Percentiles rank a stretch among this genome's conserved stretches.
Conservation (phyloP, 2,113 vertebrate genomes). For the Xyrauchen texanus region DNA sequence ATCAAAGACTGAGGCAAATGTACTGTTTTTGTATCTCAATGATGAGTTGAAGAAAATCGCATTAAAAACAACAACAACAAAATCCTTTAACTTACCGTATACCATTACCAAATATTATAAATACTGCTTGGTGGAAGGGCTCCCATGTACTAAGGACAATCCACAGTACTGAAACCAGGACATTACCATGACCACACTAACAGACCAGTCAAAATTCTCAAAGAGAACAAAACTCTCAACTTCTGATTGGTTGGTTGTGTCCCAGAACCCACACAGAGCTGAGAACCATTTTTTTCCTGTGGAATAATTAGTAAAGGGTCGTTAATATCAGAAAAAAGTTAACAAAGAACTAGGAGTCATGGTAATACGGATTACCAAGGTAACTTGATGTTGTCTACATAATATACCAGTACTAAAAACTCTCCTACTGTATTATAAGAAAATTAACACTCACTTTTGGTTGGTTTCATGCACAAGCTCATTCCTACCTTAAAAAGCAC, state of each 20-base stretch:
- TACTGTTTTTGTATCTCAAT: too few relatives aligned
- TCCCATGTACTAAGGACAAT: background rate
- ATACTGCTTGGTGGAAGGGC: background rate
- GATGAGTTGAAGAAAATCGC: too few relatives aligned
- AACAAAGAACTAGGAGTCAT: too few relatives aligned
- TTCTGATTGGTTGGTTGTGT: slow-evolving; percentile 39
- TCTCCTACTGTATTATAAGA: too few relatives aligned
- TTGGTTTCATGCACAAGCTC: too few relatives aligned
- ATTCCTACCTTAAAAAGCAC: too few relatives aligned
- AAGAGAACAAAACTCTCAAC: background rate
- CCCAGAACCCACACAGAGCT: slow-evolving; percentile 30
- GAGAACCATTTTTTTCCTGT: slow-evolving; percentile 11
- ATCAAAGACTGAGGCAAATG: too few relatives aligned
- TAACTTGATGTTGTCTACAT: too few relatives aligned
- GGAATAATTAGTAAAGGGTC: slow-evolving; percentile 3
- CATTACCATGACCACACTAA: slow-evolving; percentile 38
- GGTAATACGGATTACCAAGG: too few relatives aligned
- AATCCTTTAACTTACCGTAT: background rate
- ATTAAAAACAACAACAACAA: too few relatives aligned
- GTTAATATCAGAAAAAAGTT: background rate
- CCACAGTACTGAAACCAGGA: background rate
- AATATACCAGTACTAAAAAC: too few relatives aligned
- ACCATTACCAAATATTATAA: background rate
- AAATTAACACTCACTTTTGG: too few relatives aligned
- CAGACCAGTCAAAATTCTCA: slow-evolving; percentile 12